phyloP scores from a whole-genome alignment of 2,888 invertebrate species.

The Drosophila subquinaria region DNA sequence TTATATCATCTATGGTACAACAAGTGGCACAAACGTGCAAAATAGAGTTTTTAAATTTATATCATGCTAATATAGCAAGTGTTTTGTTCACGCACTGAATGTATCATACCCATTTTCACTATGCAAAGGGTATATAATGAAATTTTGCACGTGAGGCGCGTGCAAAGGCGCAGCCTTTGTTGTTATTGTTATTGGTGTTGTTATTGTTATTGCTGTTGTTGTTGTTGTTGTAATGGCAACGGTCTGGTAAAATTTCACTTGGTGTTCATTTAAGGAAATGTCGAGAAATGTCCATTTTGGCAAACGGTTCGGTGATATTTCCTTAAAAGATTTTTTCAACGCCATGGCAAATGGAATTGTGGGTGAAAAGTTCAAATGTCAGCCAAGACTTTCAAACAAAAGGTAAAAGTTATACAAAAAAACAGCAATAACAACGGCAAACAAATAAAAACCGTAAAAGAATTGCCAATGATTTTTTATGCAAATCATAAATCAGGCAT shows the following conservation, averaged over 20 bases:
- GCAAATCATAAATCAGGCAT: constrained; percentile 80
- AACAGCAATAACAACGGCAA: constrained; percentile 21
- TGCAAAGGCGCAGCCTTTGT: constrained; percentile 67
- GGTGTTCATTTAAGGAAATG: constrained; percentile 81
- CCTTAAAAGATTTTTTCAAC: constrained; percentile 68
- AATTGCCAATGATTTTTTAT: constrained; percentile 78
- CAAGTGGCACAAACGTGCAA: too few relatives aligned
- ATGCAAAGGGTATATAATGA: constrained; percentile 36
- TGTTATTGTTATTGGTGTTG: constrained; percentile 23
- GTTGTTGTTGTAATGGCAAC: constrained; percentile 17
- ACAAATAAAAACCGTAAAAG: constrained; percentile 61
- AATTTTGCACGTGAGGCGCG: constrained; percentile 65
- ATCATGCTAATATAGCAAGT: too few relatives aligned
- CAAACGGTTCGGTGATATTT: constrained; percentile 61
- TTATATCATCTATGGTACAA: too few relatives aligned
- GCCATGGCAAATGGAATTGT: constrained; percentile 72
- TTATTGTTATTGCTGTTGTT: constrained; percentile 6
- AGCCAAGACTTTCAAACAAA: constrained; percentile 73
- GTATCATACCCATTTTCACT: constrained; percentile 1
- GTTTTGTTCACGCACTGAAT: background rate
- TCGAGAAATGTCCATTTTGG: constrained; percentile 81
- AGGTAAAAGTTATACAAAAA: constrained; percentile 70
- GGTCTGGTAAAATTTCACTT: constrained; percentile 75
- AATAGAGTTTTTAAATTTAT: too few relatives aligned
- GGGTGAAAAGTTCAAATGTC: constrained; percentile 84